Evolutionary conservation across 2,113 vertebrate genomes (phyloP).

Genomic region (Cebidichthys violaceus): DNA sequence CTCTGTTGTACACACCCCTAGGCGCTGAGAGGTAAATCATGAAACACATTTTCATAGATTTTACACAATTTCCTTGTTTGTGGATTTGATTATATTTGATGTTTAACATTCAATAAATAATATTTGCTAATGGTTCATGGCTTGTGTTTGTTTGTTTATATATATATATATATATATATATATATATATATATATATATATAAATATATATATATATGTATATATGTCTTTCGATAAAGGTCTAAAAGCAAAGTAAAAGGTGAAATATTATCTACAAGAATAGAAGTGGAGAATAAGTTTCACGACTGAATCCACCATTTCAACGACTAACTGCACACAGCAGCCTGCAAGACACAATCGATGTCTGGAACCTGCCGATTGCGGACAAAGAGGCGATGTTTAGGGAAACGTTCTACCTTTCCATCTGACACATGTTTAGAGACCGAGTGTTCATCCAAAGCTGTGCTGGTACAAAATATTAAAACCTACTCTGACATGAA

Average conservation of each 20-base stretch:
- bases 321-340: constrained; percentile 6
- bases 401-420: constrained; percentile 1
- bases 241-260: neutral
- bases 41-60: constrained; percentile 24
- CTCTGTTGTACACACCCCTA: constrained; percentile 17
- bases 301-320: neutral
- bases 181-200: neutral
- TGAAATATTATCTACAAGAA: neutral
- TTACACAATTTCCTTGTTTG: constrained; percentile 6
- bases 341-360: constrained; percentile 1
- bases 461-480: constrained; percentile 28
- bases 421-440: neutral
- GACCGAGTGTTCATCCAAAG: constrained; percentile 13
- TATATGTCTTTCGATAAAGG: neutral
- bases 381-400: neutral
- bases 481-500: constrained; percentile 14
- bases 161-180: neutral
- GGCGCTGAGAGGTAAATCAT: constrained; percentile 29
- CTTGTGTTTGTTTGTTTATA: neutral
- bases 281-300: neutral
- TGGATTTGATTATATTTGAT: constrained; percentile 2
- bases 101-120: constrained; percentile 6
- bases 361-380: constrained; percentile 26
- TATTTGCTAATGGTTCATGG: neutral
- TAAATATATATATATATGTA: neutral